phyloP scores from a whole-genome alignment of 1,140 invertebrate species.

The Drosophila auraria region DNA sequence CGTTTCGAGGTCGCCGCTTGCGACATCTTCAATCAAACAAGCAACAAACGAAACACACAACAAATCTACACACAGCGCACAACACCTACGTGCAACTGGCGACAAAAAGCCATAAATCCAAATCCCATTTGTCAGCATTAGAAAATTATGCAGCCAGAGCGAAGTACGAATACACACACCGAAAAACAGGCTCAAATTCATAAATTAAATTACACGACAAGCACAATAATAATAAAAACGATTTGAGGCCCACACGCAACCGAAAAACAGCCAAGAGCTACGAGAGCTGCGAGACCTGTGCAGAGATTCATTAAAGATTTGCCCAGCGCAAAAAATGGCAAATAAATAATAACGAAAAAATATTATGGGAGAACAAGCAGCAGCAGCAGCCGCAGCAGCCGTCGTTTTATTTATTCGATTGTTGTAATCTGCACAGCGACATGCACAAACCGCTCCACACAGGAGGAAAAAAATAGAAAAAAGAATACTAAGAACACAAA shows the following conservation, averaged over 20 bases:
- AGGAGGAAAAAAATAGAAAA: constrained; percentile 3
- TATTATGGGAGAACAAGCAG: constrained; percentile 19
- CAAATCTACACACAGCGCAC: constrained; percentile 5
- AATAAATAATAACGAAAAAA: constrained; percentile 54
- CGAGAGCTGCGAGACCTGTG: constrained; percentile 29
- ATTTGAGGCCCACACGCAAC: constrained; percentile 80
- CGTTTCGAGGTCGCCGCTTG: constrained; percentile 69
- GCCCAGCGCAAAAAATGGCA: constrained; percentile 44
- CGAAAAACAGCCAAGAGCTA: constrained; percentile 20
- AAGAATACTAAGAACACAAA: constrained; percentile 19
- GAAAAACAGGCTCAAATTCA: constrained; percentile 74
- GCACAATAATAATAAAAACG: constrained; percentile 84
- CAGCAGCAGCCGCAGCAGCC: constrained; percentile 20
- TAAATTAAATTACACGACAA: constrained; percentile 84
- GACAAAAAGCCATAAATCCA: constrained; percentile 78
- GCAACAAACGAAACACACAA: constrained; percentile 26
- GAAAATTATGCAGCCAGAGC: constrained; percentile 77
- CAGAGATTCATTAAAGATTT: constrained; percentile 57
- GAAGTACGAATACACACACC: constrained; percentile 38
- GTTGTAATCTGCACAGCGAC: constrained; percentile 76
- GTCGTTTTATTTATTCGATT: constrained; percentile 75
- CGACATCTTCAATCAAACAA: constrained; percentile 79
- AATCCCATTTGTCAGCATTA: constrained; percentile 84
- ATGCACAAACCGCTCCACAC: constrained; percentile 64
- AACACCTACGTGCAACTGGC: constrained; percentile 74